phyloP scores from a whole-genome alignment of 2,797 vertebrate species.

The Darevskia nairensis region DNA sequence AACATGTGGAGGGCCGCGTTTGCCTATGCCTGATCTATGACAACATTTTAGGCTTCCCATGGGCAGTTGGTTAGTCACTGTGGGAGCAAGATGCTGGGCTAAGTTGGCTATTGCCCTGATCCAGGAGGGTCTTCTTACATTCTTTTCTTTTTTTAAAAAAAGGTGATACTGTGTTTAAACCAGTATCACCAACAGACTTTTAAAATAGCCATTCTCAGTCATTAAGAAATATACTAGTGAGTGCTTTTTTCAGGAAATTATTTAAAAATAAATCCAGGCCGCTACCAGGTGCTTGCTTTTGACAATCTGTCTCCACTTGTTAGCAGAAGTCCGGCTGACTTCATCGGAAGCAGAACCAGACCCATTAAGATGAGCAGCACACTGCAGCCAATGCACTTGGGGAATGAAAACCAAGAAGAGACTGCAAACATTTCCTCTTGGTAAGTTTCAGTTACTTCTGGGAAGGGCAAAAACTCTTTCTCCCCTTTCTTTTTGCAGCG shows the following conservation, averaged over 20 bases:
- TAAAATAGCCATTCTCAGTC: not conserved
- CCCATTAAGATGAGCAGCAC: constrained; percentile 25
- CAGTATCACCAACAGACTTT: not conserved
- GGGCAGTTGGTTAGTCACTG: no score
- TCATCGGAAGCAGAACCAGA: constrained; percentile 28
- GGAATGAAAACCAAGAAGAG: constrained; percentile 17
- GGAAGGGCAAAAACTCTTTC: constrained; percentile 24
- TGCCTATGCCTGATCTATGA: no score
- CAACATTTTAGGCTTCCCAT: no score
- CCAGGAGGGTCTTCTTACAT: no score
- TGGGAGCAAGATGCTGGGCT: no score
- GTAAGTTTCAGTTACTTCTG: constrained; percentile 29
- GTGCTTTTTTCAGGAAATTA: not conserved
- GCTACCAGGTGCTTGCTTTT: not conserved
- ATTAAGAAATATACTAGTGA: not conserved
- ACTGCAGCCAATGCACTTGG: accelerated
- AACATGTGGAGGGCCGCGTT: no score
- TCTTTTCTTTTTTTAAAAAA: not conserved
- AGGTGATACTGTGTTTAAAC: not conserved
- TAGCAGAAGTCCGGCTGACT: not conserved
- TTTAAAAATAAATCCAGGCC: not conserved
- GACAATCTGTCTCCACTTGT: not conserved
- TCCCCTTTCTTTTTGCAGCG: not conserved
- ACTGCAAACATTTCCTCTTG: not conserved
- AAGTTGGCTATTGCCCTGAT: no score